Evolutionary conservation across 2,113 vertebrate genomes (phyloP).

Genomic region (Balaenoptera acutorostrata): DNA sequence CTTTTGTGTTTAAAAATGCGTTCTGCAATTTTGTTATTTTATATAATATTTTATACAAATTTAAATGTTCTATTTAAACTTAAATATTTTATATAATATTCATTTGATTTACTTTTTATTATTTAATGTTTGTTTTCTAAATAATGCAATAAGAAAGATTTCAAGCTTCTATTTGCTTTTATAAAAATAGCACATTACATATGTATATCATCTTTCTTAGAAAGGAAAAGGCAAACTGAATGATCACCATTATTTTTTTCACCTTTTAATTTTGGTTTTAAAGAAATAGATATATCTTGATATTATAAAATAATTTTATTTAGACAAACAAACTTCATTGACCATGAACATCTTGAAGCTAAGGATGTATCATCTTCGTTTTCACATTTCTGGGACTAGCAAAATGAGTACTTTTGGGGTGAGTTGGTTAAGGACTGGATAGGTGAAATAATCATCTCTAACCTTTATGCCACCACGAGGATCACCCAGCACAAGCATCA

Average conservation of each 20-base stretch:
- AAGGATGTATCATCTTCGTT: background rate
- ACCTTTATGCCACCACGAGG: background rate
- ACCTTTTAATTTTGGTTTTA: background rate
- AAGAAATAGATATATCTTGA: background rate
- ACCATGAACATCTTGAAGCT: background rate
- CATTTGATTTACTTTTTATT: background rate
- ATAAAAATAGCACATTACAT: background rate
- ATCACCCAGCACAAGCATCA: background rate
- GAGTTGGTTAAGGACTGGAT: background rate
- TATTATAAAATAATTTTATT: background rate
- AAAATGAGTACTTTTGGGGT: background rate
- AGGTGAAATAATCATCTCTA: background rate
- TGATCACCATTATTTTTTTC: background rate
- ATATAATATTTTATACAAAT: background rate
- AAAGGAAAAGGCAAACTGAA: background rate
- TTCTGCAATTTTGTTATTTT: background rate
- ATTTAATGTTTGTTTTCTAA: conserved; percentile 23
- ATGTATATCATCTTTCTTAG: background rate
- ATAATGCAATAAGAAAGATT: background rate
- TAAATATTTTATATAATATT: background rate
- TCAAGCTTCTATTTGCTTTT: background rate
- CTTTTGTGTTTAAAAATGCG: background rate
- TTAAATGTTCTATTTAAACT: background rate
- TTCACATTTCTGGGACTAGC: background rate
- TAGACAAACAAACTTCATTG: background rate